A percentile compares a stretch with the other conserved stretches of the same genome.
These are phyloP conservation scores for Athalia rosae DNA, from an alignment of 2,888 invertebrate genomes.

Conservation along the genomic window DNA sequence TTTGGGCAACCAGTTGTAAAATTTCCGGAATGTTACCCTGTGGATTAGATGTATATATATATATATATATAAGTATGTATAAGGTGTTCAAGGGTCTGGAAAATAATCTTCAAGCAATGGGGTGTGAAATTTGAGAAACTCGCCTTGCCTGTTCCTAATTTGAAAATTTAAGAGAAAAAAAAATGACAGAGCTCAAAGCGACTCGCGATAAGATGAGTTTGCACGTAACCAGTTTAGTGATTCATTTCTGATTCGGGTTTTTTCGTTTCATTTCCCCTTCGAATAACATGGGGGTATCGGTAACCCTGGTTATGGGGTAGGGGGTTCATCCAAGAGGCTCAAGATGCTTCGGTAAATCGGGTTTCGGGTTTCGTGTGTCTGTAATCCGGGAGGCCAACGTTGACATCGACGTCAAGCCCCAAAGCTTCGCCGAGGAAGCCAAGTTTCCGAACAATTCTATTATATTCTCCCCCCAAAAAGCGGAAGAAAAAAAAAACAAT, in stretches of 20 bases:
- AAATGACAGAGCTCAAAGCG: no score
- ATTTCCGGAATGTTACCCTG: no score
- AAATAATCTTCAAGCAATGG: no score
- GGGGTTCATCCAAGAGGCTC: slow-evolving; percentile 1
- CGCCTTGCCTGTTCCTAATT: no score
- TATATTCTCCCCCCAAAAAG: slow-evolving; percentile 3
- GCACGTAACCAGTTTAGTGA: not conserved
- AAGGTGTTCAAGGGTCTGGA: no score
- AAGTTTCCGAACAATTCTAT: slow-evolving; percentile 15
- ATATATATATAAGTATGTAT: no score
- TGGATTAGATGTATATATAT: no score
- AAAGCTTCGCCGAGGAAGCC: slow-evolving; percentile 16
- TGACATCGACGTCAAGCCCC: slow-evolving; percentile 18
- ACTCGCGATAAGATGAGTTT: no score
- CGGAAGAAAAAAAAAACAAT: no score
- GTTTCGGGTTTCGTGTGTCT: slow-evolving; percentile 8
- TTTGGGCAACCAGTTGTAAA: no score
- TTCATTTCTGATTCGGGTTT: not conserved
- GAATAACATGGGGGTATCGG: not conserved
- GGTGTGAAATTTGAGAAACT: no score
- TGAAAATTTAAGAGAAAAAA: no score
- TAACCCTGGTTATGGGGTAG: not conserved
- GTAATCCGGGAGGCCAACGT: not conserved
- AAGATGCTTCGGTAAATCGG: slow-evolving; percentile 14
- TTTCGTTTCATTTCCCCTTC: not conserved